Evolutionary conservation across 2,888 invertebrate genomes (phyloP).

Genomic region (Drosophila atroscutellata): DNA sequence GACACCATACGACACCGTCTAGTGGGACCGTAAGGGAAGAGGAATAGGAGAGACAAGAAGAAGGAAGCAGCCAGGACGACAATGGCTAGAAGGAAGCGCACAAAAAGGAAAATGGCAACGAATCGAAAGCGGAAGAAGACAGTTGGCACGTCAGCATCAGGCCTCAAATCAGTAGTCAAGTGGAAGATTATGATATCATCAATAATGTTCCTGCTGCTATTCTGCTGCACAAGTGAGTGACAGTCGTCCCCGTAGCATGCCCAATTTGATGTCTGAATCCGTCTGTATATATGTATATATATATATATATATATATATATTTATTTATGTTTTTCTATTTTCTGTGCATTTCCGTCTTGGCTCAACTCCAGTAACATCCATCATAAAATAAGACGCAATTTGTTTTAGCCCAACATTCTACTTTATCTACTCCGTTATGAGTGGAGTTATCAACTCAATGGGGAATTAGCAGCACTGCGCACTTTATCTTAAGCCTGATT

Average conservation of each 20-base stretch:
- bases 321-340: not conserved
- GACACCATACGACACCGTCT: constrained; percentile 9
- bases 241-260: constrained; percentile 22
- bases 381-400: constrained; percentile 22
- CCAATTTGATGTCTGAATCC: constrained; percentile 42
- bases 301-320: not conserved
- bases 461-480: constrained; percentile 20
- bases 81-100: constrained; percentile 37
- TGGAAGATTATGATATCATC: constrained; percentile 84
- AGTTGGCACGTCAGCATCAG: constrained; percentile 70
- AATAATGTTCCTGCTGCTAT: constrained; percentile 82
- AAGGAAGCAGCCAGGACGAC: not conserved
- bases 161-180: constrained; percentile 81
- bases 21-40: not conserved
- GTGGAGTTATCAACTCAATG: constrained; percentile 23
- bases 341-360: not conserved
- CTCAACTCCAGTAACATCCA: constrained; percentile 22
- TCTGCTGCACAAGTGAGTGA: constrained; percentile 84
- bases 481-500: constrained; percentile 34
- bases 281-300: not conserved
- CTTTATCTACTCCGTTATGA: constrained; percentile 20
- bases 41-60: not conserved
- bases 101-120: constrained; percentile 60
- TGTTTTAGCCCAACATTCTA: constrained; percentile 18
- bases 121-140: constrained; percentile 75